phyloP scores from a whole-genome alignment of 2,888 invertebrate genomes.

The Hirtodrosophila alboralis region DNA sequence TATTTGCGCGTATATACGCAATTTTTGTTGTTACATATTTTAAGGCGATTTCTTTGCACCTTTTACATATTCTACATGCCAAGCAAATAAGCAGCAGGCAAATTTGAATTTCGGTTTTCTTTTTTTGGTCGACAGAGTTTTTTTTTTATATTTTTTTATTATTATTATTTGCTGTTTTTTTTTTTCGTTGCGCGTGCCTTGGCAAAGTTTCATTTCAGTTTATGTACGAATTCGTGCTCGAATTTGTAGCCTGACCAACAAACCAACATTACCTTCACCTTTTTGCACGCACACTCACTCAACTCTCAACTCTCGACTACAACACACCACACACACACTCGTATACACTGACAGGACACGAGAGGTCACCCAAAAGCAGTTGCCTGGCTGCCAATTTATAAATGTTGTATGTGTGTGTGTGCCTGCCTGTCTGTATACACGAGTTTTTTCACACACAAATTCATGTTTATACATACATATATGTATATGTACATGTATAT shows the following conservation, averaged over 20 bases:
- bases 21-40: conserved; percentile 62
- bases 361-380: conserved; percentile 65
- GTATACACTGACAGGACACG: conserved; percentile 49
- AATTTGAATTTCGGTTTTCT: conserved; percentile 57
- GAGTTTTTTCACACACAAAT: conserved; percentile 41
- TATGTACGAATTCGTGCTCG: conserved; percentile 61
- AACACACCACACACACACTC: conserved; percentile 13
- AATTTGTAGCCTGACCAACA: conserved; percentile 69
- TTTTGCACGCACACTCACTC: conserved; percentile 48
- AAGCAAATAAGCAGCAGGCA: conserved; percentile 32
- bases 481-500: conserved; percentile 6
- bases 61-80: conserved; percentile 51
- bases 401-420: conserved; percentile 60
- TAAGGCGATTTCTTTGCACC: conserved; percentile 50
- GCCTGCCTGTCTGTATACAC: conserved; percentile 31
- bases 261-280: conserved; percentile 70
- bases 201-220: conserved; percentile 69
- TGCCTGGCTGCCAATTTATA: conserved; percentile 70
- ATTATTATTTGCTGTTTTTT: conserved; percentile 30
- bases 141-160: conserved; percentile 10
- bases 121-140: conserved; percentile 2
- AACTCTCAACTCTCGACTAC: no score
- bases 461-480: conserved; percentile 19
- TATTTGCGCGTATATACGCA: conserved; percentile 28
- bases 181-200: conserved; percentile 50